Percentiles rank a stretch among this genome's conserved stretches.
phyloP scores from a whole-genome alignment of 2,797 vertebrate genomes.

The Buphagus erythrorhynchus region DNA sequence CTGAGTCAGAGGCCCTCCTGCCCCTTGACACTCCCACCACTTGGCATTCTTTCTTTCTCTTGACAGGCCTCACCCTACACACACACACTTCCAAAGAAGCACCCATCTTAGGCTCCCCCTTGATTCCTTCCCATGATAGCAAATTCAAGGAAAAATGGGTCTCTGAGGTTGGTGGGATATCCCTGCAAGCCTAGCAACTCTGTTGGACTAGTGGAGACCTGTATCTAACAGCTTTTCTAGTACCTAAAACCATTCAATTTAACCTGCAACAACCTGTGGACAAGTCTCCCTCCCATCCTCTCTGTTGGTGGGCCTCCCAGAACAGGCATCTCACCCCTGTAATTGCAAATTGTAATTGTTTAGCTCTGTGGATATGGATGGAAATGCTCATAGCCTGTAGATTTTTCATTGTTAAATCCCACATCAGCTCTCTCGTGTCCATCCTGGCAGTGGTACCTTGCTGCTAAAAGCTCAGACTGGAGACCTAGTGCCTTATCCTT shows the following conservation, averaged over 20 bases:
- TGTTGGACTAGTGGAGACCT: background rate
- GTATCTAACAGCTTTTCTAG: background rate
- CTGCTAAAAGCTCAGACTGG: background rate
- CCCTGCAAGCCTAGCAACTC: background rate
- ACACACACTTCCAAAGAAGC: background rate
- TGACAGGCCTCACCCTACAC: background rate
- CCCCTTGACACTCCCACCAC: conserved; percentile 3
- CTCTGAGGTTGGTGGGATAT: background rate
- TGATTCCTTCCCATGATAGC: background rate
- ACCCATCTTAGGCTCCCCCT: background rate
- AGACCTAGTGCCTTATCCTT: background rate
- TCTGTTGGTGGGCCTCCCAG: background rate
- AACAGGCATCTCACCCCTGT: background rate
- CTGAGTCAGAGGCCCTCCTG: conserved; percentile 53
- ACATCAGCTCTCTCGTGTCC: background rate
- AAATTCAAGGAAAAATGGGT: background rate
- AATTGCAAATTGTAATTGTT: background rate
- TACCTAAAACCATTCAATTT: background rate
- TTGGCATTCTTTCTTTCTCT: conserved; percentile 21
- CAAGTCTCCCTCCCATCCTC: background rate
- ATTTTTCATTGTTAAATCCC: background rate
- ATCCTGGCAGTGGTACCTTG: background rate
- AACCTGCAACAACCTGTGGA: background rate
- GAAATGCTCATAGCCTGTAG: rapidly evolving
- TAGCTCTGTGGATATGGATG: background rate